Evolutionary conservation across 2,113 vertebrate species (phyloP), one percentile per base, ranked within the genome.

Genomic region (Hippolais icterina): DNA sequence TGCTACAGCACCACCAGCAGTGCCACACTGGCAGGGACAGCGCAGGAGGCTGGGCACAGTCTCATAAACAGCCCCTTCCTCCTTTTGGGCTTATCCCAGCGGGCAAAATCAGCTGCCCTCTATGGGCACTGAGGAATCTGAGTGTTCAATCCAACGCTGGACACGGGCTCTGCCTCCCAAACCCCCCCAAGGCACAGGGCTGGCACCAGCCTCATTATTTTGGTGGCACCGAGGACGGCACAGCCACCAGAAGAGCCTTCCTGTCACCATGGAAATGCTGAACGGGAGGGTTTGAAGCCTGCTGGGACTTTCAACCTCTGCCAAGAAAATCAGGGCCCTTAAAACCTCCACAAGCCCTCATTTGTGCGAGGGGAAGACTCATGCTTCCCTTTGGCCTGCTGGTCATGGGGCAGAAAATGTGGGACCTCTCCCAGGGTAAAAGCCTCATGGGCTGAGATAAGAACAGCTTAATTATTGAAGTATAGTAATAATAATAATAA

Each of bases 241-340:
- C 24, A 59, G 87, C 27, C 79, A 78, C 54, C 78, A 90, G 70
- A 18, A 53, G 19, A 7, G 18, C 70, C 91, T 56, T 50, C 76
- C 50, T 50, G 80, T 96, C 90, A 66, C 95, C 94, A 96, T 96
- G 97, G 96, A 94, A 95, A 97, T 89, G 90, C 78, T 41, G 83
- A 93, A 37, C 2, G 0, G 77, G 74, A 94, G 79, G 84, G 49
- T 64, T 87, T 52, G 65, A 65, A 91, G 76, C 93, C 87, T 12
- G 57, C 79, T 87, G 90, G 53, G 84, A 71, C 83, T 87, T 87
- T 44, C 79, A 93, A 68, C 69, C 60, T 53, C 78, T 75, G 78
- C 78, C 87, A 82, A 75, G 87, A 52, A 75, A 82, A 89, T 29
- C 60, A 52, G 33, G 52, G 69, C 13, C n/a, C 87, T 66, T 5